Evolutionary conservation across 2,888 invertebrate genomes (phyloP), one percentile per base, ranked within the genome.

Genomic region (Nemotelus pantherinus): DNA sequence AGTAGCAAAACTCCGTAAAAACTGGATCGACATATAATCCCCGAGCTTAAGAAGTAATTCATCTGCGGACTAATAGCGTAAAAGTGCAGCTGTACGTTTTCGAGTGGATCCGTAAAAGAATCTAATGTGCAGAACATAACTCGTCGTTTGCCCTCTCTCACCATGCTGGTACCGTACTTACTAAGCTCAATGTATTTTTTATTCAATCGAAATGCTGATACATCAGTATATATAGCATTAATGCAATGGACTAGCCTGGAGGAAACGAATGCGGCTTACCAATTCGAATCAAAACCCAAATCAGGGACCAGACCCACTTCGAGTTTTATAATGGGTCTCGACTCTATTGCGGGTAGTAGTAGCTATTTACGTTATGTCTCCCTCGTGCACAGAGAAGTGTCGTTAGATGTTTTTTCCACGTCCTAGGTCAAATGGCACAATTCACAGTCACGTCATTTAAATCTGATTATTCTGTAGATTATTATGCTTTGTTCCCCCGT

Each of bases 301-400:
- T 7, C 47, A 47, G 60, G 50, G 25, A 25, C 25, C 60, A 60
- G 39, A 63, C 47, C n/a, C 3, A 7, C 41, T 53, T 53, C 53
- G 53, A 53, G 43, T 53, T 25, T 9, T 47, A 63, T 74, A 74
- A 74, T 74, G 74, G 74, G 63, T 63, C 63, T 48, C 74, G 60
- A 74, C 63, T 74, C 74, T 63, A 60, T 72, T 72, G 60, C 63
- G 48, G 74, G 74, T 74, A 50, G 25, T 25, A 25, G 57, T 58
- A 58, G 71, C 45, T 47, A 72, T 72, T 72, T 58, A 58, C 71
- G 44, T 72, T 72, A 72, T 72, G 71, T 57, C 71, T 72, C 71
- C 71, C 71, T 72, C 44, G 71, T 72, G 57, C 58, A 58, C 71
- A 39, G 45, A 58, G 50, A 58, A 72, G 57, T 74, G 74, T 74